A percentile compares a stretch with the other conserved stretches of the same genome.
Evolutionary conservation across 2,113 vertebrate genomes (phyloP).

Genomic region (Lipophrys pholis): DNA sequence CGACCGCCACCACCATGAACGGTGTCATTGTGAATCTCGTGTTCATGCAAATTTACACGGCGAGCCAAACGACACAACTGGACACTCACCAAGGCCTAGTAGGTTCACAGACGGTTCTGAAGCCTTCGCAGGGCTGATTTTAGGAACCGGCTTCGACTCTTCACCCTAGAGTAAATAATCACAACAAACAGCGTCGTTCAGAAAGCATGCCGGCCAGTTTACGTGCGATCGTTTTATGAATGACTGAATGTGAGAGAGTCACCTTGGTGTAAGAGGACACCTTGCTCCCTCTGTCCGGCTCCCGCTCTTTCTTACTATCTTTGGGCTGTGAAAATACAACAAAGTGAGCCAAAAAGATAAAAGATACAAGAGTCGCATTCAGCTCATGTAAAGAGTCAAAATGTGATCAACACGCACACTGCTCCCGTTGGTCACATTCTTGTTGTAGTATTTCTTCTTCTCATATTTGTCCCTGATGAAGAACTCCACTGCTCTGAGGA

Average conservation of each 20-base stretch:
- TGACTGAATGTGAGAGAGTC: background rate
- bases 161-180: conserved; percentile 82
- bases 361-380: too few species aligned
- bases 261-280: conserved; percentile 74
- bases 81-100: conserved; percentile 91
- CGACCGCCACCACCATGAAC: too few species aligned
- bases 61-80: too few species aligned
- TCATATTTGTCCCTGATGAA: conserved; percentile 99
- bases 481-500: conserved; percentile 93
- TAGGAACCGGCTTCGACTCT: conserved; percentile 86
- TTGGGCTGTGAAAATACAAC: conserved; percentile 73
- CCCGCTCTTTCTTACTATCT: conserved; percentile 89
- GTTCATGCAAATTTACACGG: too few species aligned
- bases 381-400: background rate
- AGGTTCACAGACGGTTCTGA: conserved; percentile 91
- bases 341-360: background rate
- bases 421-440: conserved; percentile 88
- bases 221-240: too few species aligned
- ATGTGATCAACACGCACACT: conserved; percentile 85
- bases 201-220: background rate
- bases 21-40: too few species aligned
- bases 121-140: conserved; percentile 89
- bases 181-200: background rate
- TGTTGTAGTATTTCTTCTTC: conserved; percentile 96
- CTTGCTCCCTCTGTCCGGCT: conserved; percentile 85